These are phyloP conservation scores for Mus spretus DNA, from an alignment of 2,797 vertebrate genomes.

Conservation along the genomic window DNA sequence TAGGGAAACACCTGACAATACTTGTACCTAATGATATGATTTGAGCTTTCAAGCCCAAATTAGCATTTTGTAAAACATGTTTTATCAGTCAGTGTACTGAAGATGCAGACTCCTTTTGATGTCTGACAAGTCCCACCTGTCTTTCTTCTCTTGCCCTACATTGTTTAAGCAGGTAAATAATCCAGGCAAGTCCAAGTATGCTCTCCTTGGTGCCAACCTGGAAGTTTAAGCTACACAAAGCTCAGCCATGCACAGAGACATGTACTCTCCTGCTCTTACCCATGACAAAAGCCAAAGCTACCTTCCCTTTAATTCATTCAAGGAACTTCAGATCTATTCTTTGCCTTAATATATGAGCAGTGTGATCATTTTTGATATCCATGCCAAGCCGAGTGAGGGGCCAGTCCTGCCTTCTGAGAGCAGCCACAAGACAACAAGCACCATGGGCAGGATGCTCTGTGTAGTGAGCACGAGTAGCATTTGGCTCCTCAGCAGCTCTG, in stretches of 20 bases:
- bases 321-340: neutral
- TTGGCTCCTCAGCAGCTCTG: neutral
- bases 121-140: neutral
- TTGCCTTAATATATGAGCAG: neutral
- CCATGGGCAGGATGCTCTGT: neutral
- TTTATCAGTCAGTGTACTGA: neutral
- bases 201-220: neutral
- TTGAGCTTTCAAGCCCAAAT: constrained; percentile 62
- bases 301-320: neutral
- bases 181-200: neutral
- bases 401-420: neutral
- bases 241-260: neutral
- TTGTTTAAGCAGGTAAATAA: neutral
- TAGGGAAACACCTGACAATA: constrained; percentile 53
- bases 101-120: neutral
- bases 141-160: neutral
- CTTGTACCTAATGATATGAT: constrained; percentile 39
- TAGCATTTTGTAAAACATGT: constrained; percentile 60
- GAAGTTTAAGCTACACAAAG: neutral
- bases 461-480: neutral
- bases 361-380: neutral
- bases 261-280: neutral
- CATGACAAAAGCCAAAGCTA: neutral
- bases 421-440: neutral
- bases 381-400: neutral